Percentiles rank a stretch among this genome's conserved stretches.
Evolutionary conservation across 92 coral and sea anemone genomes (phyloP).

Genomic region (Zoanthus solanderi): DNA sequence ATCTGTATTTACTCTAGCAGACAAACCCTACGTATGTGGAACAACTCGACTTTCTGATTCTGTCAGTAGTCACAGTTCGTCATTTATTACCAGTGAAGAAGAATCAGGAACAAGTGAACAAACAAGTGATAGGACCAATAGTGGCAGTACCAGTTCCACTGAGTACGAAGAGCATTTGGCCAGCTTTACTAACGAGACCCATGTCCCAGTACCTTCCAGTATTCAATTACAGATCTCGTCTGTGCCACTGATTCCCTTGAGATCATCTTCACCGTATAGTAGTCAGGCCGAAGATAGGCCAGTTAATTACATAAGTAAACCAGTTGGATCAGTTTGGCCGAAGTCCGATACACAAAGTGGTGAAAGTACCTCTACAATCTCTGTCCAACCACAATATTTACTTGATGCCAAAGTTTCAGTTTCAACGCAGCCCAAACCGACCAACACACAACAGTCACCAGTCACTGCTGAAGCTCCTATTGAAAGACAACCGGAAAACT

Average conservation of each 20-base stretch:
- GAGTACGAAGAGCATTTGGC: constrained; percentile 24
- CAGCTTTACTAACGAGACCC: constrained; percentile 17
- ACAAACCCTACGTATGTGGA: neutral
- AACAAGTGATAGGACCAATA: constrained; percentile 4
- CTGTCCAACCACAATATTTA: constrained; percentile 47
- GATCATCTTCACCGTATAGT: neutral
- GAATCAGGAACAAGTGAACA: constrained; percentile 2
- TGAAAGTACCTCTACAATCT: constrained; percentile 29
- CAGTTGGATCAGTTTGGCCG: neutral
- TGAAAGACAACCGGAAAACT: neutral
- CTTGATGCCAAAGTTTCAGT: constrained; percentile 43
- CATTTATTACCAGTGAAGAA: neutral
- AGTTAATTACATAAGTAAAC: neutral
- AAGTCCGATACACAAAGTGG: neutral
- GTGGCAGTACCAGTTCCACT: neutral
- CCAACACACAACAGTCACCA: constrained; percentile 26
- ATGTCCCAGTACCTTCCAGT: neutral
- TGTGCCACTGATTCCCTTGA: constrained; percentile 21
- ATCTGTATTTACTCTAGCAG: neutral
- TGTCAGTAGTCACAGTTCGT: neutral
- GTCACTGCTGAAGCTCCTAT: neutral
- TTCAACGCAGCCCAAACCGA: constrained; percentile 59
- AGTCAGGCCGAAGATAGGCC: neutral
- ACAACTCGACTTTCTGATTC: neutral
- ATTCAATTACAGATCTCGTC: constrained; percentile 17